These are phyloP conservation scores for Abrostola triplasia DNA, from an alignment of 2,888 invertebrate species.

Conservation along the genomic window DNA sequence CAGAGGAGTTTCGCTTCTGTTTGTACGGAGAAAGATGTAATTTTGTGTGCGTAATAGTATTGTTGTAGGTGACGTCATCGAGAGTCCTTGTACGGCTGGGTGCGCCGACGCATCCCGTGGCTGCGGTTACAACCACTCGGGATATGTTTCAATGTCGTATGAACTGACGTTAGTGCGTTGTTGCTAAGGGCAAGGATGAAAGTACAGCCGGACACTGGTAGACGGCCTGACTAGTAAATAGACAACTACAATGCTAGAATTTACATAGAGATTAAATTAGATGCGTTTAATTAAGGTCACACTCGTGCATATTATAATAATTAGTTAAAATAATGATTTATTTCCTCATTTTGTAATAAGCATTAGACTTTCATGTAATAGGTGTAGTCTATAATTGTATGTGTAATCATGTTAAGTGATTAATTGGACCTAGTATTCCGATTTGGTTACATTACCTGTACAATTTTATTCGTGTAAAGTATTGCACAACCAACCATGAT, in stretches of 20 bases:
- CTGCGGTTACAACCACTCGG: conserved; percentile 83
- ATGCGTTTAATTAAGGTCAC: background rate
- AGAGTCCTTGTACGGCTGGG: conserved; percentile 84
- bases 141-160: conserved; percentile 82
- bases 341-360: background rate
- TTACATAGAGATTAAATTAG: conserved; percentile 14
- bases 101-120: conserved; percentile 80
- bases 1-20: conserved; percentile 57
- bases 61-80: conserved; percentile 74
- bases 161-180: conserved; percentile 72
- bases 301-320: background rate
- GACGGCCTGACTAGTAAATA: conserved; percentile 7
- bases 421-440: too few species aligned
- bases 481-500: too few species aligned
- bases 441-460: too few species aligned
- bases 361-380: too few species aligned
- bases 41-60: conserved; percentile 59
- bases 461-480: too few species aligned
- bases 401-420: too few species aligned
- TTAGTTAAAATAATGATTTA: background rate
- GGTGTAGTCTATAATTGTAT: too few species aligned
- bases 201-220: conserved; percentile 44
- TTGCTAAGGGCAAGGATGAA: conserved; percentile 74
- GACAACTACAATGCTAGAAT: conserved; percentile 20
- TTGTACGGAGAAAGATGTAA: conserved; percentile 58